phyloP scores from a whole-genome alignment of 2,888 invertebrate species.

The Galeruca laticollis region DNA sequence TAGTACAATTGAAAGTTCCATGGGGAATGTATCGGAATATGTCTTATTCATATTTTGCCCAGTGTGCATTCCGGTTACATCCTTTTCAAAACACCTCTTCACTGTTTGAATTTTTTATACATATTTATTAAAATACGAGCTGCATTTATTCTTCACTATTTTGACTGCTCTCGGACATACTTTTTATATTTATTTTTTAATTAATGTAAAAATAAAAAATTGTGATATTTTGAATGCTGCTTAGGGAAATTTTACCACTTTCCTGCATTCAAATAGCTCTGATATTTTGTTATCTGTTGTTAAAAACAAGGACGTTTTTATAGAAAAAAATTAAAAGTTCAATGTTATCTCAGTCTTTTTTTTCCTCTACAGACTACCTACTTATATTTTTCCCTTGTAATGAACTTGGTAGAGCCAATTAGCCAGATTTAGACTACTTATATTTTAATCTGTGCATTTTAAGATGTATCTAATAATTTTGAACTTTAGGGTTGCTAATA shows the following conservation, averaged over 20 bases:
- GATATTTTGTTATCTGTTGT: slow-evolving; percentile 42
- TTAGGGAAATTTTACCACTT: slow-evolving; percentile 60
- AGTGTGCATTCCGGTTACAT: not conserved
- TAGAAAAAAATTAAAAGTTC: slow-evolving; percentile 18
- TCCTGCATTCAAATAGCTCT: slow-evolving; percentile 54
- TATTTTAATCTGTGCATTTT: too few species aligned
- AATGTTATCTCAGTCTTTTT: not conserved
- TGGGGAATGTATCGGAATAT: not conserved
- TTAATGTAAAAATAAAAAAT: slow-evolving; percentile 32
- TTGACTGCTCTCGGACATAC: slow-evolving; percentile 39
- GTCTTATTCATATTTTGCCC: not conserved
- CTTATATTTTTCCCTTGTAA: too few species aligned
- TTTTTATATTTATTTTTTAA: slow-evolving; percentile 13
- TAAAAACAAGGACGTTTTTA: slow-evolving; percentile 9
- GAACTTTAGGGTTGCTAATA: too few species aligned
- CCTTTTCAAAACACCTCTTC: not conserved
- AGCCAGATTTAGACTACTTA: too few species aligned
- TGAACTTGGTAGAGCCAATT: too few species aligned
- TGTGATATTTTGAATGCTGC: slow-evolving; percentile 55
- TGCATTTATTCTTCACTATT: slow-evolving; percentile 47
- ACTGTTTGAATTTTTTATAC: not conserved
- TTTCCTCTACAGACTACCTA: not conserved
- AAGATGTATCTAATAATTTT: too few species aligned
- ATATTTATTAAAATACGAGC: slow-evolving; percentile 28
- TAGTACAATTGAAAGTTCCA: not conserved